Percentiles rank a stretch among this genome's conserved stretches.
Evolutionary conservation across 2,888 invertebrate genomes (phyloP).

Genomic region (Theodoxus fluviatilis): DNA sequence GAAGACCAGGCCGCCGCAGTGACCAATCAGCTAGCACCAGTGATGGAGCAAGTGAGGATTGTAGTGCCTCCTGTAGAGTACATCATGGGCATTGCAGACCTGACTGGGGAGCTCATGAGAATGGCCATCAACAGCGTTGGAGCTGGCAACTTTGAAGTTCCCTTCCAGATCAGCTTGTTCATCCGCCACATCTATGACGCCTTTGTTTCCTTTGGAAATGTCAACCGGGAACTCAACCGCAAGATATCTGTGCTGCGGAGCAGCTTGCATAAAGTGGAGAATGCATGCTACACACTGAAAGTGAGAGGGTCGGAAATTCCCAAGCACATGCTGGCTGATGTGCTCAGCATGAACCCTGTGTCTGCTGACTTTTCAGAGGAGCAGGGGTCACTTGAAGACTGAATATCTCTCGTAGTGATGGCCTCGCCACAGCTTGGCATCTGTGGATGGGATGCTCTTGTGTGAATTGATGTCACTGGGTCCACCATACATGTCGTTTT

Average conservation of each 20-base stretch:
- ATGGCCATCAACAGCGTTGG: constrained; percentile 85
- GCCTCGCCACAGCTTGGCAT: not conserved
- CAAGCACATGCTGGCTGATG: constrained; percentile 73
- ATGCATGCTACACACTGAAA: constrained; percentile 80
- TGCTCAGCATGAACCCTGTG: constrained; percentile 43
- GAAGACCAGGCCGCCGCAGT: not conserved
- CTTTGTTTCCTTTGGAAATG: constrained; percentile 70
- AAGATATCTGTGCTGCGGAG: constrained; percentile 78
- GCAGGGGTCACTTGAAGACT: constrained; percentile 15
- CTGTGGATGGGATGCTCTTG: not conserved
- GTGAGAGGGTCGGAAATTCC: constrained; percentile 84
- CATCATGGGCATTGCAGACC: constrained; percentile 82
- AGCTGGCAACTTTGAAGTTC: constrained; percentile 46
- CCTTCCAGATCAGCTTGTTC: constrained; percentile 72
- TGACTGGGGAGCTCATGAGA: constrained; percentile 91
- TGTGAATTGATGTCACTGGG: not conserved
- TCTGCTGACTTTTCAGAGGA: constrained; percentile 19
- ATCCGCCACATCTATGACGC: constrained; percentile 71
- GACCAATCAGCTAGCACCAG: not conserved
- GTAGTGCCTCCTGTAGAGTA: constrained; percentile 69
- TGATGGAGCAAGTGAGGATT: not conserved
- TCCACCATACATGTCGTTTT: no score
- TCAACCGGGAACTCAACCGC: constrained; percentile 74
- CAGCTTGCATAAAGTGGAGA: constrained; percentile 83
- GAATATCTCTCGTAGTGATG: not conserved